Conservation (phyloP, 2,888 invertebrate species). For the Argyra leucocephala region DNA sequence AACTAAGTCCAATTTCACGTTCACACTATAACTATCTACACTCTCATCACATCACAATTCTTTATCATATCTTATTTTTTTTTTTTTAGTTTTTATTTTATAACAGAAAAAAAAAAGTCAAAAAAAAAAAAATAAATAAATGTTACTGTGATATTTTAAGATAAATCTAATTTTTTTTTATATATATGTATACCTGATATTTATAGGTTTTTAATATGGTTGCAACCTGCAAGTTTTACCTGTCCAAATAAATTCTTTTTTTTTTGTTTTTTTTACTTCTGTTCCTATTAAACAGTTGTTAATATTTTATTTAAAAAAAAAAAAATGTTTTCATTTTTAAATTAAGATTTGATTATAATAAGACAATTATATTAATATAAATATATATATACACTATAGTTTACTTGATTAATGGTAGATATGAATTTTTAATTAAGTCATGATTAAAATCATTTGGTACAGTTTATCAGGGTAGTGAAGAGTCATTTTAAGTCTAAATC, state of each 20-base stretch:
- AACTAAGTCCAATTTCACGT: neutral
- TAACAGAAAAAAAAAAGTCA: neutral
- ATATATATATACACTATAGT: too few relatives aligned
- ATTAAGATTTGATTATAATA: neutral
- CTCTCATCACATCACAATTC: too few relatives aligned
- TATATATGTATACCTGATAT: neutral
- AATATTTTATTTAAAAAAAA: too few relatives aligned
- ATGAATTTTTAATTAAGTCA: too few relatives aligned
- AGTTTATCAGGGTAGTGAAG: too few relatives aligned
- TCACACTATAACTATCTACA: neutral
- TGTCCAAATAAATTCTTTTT: neutral
- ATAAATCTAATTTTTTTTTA: neutral
- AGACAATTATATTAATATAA: neutral
- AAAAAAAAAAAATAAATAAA: too few relatives aligned
- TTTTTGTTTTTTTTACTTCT: neutral
- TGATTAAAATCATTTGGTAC: too few relatives aligned
- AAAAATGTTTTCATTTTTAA: neutral
- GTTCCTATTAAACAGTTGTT: neutral
- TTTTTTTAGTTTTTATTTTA: neutral
- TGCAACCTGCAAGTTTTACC: conserved; percentile 3
- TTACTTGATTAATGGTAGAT: too few relatives aligned
- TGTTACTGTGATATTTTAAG: neutral
- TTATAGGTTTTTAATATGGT: neutral
- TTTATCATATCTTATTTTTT: too few relatives aligned
- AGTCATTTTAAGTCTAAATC: too few relatives aligned